Conservation (phyloP, 2,888 invertebrate genomes). For the Frankliniella fusca region DNA sequence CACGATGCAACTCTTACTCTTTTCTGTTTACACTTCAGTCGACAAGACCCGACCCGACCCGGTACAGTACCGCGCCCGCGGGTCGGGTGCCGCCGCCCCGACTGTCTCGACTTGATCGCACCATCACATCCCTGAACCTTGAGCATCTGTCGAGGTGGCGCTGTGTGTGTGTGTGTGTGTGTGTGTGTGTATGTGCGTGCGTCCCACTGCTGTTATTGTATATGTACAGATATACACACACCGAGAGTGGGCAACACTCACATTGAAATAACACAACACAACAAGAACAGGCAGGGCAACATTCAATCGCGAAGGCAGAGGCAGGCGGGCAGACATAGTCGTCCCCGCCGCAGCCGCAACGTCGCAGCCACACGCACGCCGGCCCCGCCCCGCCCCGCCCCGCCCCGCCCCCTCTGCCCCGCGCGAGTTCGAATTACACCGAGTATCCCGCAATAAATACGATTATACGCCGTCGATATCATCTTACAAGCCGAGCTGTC, state of each 20-base stretch:
- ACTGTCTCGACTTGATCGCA: no score
- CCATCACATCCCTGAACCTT: background rate
- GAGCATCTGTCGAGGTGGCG: background rate
- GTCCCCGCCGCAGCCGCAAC: background rate
- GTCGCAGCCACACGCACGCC: no score
- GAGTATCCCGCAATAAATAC: constrained; percentile 2
- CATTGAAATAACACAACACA: background rate
- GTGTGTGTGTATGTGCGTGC: background rate
- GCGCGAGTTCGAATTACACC: background rate
- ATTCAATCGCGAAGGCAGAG: background rate
- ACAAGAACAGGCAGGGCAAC: background rate
- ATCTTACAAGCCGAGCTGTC: background rate
- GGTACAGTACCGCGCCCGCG: no score
- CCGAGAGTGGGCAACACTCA: background rate
- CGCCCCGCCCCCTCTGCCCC: no score
- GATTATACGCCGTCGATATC: constrained; percentile 17
- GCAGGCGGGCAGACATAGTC: background rate
- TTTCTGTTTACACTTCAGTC: background rate
- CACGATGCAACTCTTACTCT: background rate
- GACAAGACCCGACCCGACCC: no score
- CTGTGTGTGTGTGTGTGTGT: background rate
- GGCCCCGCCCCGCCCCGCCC: no score
- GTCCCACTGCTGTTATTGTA: background rate
- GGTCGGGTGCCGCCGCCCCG: no score
- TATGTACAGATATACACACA: background rate